Conservation (phyloP, 2,888 invertebrate species). For the Acrocyrtus sp. region DNA sequence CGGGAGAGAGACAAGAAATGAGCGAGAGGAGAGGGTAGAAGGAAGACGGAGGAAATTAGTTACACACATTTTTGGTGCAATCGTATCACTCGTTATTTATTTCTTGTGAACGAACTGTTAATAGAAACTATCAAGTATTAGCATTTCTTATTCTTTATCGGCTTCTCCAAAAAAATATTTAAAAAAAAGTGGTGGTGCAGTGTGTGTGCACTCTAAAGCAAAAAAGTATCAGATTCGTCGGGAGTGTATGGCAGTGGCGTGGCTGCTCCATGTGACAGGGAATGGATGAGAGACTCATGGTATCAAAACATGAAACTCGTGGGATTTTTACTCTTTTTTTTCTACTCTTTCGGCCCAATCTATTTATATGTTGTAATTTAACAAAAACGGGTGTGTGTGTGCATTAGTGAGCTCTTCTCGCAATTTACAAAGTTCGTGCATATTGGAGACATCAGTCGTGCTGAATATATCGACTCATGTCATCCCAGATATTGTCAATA, state of each 20-base stretch:
- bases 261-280: slow-evolving; percentile 44
- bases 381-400: no score
- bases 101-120: slow-evolving; percentile 37
- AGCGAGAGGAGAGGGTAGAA: neutral
- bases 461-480: slow-evolving; percentile 48
- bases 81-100: slow-evolving; percentile 8
- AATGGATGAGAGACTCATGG: slow-evolving; percentile 54
- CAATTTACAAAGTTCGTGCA: slow-evolving; percentile 8
- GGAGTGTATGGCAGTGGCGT: no score
- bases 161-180: neutral
- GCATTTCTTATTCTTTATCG: neutral
- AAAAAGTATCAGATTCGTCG: no score
- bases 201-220: no score
- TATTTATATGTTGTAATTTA: slow-evolving; percentile 28
- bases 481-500: slow-evolving; percentile 54
- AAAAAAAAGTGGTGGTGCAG: no score
- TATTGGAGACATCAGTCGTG: slow-evolving; percentile 51
- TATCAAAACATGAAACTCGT: slow-evolving; percentile 55
- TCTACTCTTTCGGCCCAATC: slow-evolving; percentile 8
- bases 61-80: neutral
- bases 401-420: no score
- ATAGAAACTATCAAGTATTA: slow-evolving; percentile 31
- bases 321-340: slow-evolving; percentile 33
- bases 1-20: no score
- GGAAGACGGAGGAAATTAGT: neutral